Percentiles rank a stretch among this genome's conserved stretches.
phyloP scores from a whole-genome alignment of 2,797 vertebrate species.

The Onychomys arenicola region DNA sequence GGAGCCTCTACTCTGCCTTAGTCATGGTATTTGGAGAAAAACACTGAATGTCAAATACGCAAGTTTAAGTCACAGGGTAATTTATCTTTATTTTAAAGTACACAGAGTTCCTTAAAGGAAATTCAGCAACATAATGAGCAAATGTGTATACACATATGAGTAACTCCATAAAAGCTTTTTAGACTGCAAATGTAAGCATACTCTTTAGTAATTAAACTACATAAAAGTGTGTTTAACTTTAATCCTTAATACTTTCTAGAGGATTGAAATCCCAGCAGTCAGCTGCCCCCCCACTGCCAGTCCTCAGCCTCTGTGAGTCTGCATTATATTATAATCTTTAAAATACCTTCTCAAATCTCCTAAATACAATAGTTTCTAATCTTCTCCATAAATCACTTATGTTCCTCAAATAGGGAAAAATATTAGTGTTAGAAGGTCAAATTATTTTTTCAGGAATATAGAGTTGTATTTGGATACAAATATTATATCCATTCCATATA shows the following conservation, averaged over 20 bases:
- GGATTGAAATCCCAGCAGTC: background rate
- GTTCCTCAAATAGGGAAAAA: background rate
- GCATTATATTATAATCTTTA: background rate
- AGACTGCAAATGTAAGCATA: slow-evolving; percentile 39
- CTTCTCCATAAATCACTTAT: background rate
- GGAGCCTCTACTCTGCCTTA: background rate
- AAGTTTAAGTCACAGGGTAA: background rate
- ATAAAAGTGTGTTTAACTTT: slow-evolving; percentile 28
- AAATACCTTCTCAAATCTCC: background rate
- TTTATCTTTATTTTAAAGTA: slow-evolving; percentile 59
- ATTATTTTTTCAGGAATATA: background rate
- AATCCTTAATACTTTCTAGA: slow-evolving; percentile 17
- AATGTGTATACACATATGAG: background rate
- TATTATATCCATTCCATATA: background rate
- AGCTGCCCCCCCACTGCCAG: background rate
- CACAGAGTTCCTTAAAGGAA: background rate
- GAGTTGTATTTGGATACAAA: background rate
- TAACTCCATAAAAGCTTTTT: background rate
- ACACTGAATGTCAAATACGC: background rate
- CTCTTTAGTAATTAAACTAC: background rate
- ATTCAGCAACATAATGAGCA: slow-evolving; percentile 19
- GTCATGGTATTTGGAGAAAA: background rate
- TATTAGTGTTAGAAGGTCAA: background rate
- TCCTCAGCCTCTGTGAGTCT: background rate
- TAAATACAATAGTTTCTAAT: slow-evolving; percentile 3